These are phyloP conservation scores for Agrotis clavis DNA, from an alignment of 2,888 invertebrate species.

Conservation along the genomic window DNA sequence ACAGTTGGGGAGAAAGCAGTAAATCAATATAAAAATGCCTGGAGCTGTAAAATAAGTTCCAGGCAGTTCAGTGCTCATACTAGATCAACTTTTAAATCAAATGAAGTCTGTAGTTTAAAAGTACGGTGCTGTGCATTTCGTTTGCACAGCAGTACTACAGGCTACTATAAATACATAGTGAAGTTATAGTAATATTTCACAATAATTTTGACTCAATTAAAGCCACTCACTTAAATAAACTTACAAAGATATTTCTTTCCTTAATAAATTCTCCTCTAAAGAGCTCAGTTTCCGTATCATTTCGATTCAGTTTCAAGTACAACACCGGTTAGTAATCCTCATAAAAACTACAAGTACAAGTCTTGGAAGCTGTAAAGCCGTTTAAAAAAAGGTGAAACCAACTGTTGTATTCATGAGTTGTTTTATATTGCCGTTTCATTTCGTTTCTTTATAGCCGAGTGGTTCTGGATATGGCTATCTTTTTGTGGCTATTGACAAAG, in stretches of 20 bases:
- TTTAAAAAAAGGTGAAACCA: constrained; percentile 46
- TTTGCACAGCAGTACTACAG: no score
- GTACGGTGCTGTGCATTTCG: not conserved
- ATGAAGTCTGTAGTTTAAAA: not conserved
- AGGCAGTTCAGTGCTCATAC: no score
- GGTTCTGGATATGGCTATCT: constrained; percentile 14
- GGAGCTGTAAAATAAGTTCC: not conserved
- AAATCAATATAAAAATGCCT: constrained; percentile 25
- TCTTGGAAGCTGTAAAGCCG: constrained; percentile 47
- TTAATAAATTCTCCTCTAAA: constrained; percentile 13
- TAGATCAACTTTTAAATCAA: not conserved
- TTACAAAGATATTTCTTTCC: not conserved
- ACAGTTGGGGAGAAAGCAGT: constrained; percentile 36
- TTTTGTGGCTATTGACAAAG: constrained; percentile 16
- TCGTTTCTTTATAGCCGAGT: constrained; percentile 45
- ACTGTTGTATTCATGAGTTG: constrained; percentile 48
- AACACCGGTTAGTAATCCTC: constrained; percentile 38
- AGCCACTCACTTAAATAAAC: not conserved
- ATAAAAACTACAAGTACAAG: constrained; percentile 50
- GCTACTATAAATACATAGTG: no score
- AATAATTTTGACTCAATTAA: not conserved
- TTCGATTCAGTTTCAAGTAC: constrained; percentile 22
- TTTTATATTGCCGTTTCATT: constrained; percentile 59
- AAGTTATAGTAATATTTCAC: not conserved
- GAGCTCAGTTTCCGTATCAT: constrained; percentile 15